Evolutionary conservation across 1,140 invertebrate species (phyloP).

Genomic region (Brachionus rotundiformis): DNA sequence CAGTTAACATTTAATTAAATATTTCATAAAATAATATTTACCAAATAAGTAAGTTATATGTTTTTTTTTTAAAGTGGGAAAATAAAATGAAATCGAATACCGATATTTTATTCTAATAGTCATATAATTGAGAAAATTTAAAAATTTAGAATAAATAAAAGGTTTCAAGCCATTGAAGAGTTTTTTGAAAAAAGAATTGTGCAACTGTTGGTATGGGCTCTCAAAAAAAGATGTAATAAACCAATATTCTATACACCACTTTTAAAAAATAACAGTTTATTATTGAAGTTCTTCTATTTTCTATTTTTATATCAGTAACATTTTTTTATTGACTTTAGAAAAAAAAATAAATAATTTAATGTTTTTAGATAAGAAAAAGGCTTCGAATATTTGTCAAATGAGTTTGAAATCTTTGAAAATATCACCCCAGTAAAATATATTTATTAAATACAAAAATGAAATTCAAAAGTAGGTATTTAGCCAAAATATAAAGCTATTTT

Average conservation of each 20-base stretch:
- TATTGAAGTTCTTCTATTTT: not conserved
- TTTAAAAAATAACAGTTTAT: no score
- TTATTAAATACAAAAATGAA: not conserved
- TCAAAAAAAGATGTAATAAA: not conserved
- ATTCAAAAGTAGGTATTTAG: not conserved
- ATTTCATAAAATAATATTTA: not conserved
- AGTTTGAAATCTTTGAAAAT: not conserved
- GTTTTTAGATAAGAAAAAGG: not conserved
- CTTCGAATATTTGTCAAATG: slow-evolving; percentile 6
- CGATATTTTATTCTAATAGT: not conserved
- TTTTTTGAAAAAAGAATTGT: not conserved
- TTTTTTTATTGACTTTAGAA: not conserved
- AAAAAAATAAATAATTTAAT: not conserved
- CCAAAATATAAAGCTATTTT: not conserved
- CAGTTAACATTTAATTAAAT: no score
- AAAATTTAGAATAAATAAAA: not conserved
- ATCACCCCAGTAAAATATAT: not conserved
- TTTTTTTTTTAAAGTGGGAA: not conserved
- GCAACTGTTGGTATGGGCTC: not conserved
- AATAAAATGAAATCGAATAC: not conserved
- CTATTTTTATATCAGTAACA: not conserved
- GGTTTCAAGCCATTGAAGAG: not conserved
- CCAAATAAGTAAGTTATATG: not conserved
- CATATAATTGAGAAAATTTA: not conserved
- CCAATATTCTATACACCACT: no score